A percentile compares a stretch with the other conserved stretches of the same genome.
phyloP scores from a whole-genome alignment of 2,888 invertebrate species.

The Gibbula magus region DNA sequence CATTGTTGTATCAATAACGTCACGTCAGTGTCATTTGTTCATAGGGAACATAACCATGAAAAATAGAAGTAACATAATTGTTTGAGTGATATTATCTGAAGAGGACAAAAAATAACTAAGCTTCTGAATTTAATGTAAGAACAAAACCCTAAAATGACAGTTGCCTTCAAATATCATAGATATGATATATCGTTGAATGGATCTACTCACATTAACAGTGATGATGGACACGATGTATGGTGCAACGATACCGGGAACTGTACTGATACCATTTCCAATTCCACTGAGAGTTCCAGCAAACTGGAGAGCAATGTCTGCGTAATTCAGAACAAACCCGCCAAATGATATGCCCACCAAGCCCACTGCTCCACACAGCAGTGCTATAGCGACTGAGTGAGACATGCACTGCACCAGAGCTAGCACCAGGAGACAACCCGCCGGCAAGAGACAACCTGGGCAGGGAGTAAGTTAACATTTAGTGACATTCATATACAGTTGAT shows the following conservation, averaged over 20 bases:
- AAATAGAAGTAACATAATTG: too few species aligned
- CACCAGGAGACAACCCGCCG: not conserved
- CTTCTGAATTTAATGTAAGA: too few species aligned
- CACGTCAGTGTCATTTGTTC: too few species aligned
- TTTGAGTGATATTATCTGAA: too few species aligned
- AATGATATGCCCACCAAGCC: not conserved
- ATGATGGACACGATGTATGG: slow-evolving; percentile 5
- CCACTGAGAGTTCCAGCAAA: not conserved
- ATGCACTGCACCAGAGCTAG: not conserved
- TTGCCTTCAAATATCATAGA: too few species aligned
- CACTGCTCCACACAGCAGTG: slow-evolving; percentile 16
- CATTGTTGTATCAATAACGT: too few species aligned
- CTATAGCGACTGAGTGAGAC: not conserved
- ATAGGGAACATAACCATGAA: too few species aligned
- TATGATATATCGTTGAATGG: too few species aligned
- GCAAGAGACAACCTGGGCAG: not conserved
- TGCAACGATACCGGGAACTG: not conserved
- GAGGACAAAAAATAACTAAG: too few species aligned
- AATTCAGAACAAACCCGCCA: slow-evolving; percentile 4
- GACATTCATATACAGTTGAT: too few species aligned
- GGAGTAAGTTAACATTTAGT: not conserved
- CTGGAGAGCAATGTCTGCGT: not conserved
- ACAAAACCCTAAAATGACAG: too few species aligned
- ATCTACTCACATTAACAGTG: not conserved
- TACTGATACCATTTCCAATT: not conserved